Evolutionary conservation across 2,797 vertebrate genomes (phyloP), one percentile per base, ranked within the genome.

Genomic region (Lemur catta): DNA sequence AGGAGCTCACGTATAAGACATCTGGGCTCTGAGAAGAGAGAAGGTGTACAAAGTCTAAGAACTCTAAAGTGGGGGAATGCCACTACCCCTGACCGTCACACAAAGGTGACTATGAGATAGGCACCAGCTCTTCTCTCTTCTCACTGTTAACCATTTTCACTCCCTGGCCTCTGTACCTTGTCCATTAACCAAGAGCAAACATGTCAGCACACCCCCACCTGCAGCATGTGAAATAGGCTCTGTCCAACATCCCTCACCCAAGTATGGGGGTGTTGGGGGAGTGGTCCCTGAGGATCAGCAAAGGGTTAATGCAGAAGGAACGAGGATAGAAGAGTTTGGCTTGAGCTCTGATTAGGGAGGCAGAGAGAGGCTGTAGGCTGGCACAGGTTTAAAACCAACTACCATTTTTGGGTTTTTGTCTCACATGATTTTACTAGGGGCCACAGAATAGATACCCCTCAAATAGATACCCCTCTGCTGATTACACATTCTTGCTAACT

Each of bases 281-380:
- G 95, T 94, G 96, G 97, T 97, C 96, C 98, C 98, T 97, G 97
- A 97, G 98, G 98, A 96, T 97, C 85, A 81, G 96, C 94, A 92
- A 91, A 93, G 63, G 96, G 87, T 94, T 90, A 93, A 96, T 89
- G 87, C 50, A 79, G 93, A 96, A 85, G 89, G 82, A 81, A 79
- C 72, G 69, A 86, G 79, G 71, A 78, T 2, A 93, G 43, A 61
- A 92, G 93, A 85, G 93, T 94, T 84, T 89, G 91, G 89, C 94
- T 88, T 95, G 91, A 95, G 96, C 96, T 96, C 91, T 96, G 93
- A 81, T 1, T 86, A 33, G 46, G 82, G 78, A 94, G 79, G 82
- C 82, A 82, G 14, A 96, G 59, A 59, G 41, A 93, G 76, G 89
- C 81, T 87, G 48, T 67, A 81, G 28, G 43, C 80, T 85, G 82